phyloP scores from a whole-genome alignment of 1,140 invertebrate genomes.

The Carcinoscorpius rotundicauda region DNA sequence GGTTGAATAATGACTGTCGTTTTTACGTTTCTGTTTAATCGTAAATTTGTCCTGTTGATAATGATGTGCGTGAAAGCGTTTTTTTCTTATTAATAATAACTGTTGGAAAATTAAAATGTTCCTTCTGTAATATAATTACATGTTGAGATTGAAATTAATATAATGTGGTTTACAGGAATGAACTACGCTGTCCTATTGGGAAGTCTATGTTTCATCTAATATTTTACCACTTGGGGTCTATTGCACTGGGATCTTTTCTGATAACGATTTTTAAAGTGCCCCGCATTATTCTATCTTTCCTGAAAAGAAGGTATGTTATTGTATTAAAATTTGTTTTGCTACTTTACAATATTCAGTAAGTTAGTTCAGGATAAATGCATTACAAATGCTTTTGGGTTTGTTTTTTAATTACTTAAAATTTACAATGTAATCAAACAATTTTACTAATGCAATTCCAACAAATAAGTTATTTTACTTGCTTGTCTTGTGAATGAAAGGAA shows the following conservation, averaged over 20 bases:
- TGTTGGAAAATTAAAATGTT: neutral
- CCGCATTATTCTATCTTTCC: conserved; percentile 41
- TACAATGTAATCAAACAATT: too few species aligned
- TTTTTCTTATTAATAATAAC: too few species aligned
- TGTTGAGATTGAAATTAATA: neutral
- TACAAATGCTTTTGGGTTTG: too few species aligned
- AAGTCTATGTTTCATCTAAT: conserved; percentile 44
- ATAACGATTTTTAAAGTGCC: conserved; percentile 57
- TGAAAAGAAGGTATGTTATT: conserved; percentile 28
- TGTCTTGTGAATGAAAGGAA: too few species aligned
- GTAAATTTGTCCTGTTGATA: neutral
- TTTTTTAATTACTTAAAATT: too few species aligned
- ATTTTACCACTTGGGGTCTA: conserved; percentile 58
- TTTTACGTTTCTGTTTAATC: neutral
- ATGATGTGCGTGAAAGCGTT: too few species aligned
- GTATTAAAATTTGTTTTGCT: conserved; percentile 24
- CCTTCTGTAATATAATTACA: neutral
- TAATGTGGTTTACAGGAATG: conserved; percentile 38
- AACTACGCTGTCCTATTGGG: conserved; percentile 43
- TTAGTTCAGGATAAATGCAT: too few species aligned
- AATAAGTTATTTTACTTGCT: too few species aligned
- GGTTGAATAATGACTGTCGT: too few species aligned
- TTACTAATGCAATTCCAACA: too few species aligned
- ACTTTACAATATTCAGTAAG: neutral
- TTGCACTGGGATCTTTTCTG: conserved; percentile 60